Percentiles rank a stretch among this genome's conserved stretches.
Evolutionary conservation across 2,797 vertebrate species (phyloP).

Genomic region (Echeneis naucrates): DNA sequence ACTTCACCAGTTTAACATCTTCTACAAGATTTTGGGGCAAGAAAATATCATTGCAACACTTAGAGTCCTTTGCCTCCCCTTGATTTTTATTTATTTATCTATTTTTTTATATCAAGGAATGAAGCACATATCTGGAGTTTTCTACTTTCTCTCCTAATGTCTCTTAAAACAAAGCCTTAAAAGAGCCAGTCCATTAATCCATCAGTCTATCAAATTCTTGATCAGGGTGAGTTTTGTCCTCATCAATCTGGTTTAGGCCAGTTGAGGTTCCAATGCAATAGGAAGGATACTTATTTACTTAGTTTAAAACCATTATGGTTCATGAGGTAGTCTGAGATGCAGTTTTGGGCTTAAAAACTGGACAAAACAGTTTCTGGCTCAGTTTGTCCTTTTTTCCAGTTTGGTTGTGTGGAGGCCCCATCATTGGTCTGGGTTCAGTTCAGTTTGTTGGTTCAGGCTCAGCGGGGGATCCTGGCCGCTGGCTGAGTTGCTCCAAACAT

Average conservation of each 20-base stretch:
- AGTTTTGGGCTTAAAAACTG: constrained; percentile 19
- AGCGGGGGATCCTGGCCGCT: constrained; percentile 37
- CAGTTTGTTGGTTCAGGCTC: constrained; percentile 33
- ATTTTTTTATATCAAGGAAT: not conserved
- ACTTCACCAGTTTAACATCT: not conserved
- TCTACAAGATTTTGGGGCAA: not conserved
- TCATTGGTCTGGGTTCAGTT: constrained; percentile 39
- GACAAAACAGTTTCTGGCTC: constrained; percentile 38
- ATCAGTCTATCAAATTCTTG: constrained; percentile 3
- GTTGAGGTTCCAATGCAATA: not conserved
- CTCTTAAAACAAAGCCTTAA: not conserved
- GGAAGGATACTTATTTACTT: not conserved
- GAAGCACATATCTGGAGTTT: not conserved
- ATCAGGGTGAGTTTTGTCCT: constrained; percentile 2
- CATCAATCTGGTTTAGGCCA: not conserved
- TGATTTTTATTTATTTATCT: no score
- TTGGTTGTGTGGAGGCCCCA: constrained; percentile 22
- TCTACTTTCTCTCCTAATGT: not conserved
- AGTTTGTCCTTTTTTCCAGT: constrained; percentile 16
- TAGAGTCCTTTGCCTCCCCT: not conserved
- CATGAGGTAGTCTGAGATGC: constrained; percentile 62
- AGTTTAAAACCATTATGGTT: constrained; percentile 26
- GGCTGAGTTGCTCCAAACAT: constrained; percentile 82
- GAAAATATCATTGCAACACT: not conserved
- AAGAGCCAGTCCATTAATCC: constrained; percentile 15